Conservation (phyloP, 1,140 invertebrate genomes). For the Druon quercuslanigerum region DNA sequence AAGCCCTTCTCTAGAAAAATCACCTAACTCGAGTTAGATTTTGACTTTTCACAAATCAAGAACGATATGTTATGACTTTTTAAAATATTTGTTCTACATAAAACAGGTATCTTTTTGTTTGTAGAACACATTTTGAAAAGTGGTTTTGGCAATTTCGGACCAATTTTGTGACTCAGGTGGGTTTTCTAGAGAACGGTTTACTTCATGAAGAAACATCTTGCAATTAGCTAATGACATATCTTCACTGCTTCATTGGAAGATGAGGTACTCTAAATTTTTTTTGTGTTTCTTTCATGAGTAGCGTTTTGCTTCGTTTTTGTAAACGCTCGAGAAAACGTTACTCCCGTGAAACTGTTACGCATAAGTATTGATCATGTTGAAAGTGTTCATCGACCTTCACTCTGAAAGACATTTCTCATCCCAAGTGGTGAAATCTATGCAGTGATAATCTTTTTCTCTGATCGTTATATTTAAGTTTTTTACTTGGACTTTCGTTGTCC, state of each 20-base stretch:
- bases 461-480: neutral
- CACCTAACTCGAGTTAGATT: no score
- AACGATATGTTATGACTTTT: no score
- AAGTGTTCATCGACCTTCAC: neutral
- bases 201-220: neutral
- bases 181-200: no score
- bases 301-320: neutral
- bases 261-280: neutral
- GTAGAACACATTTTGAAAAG: no score
- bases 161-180: no score
- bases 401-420: neutral
- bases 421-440: neutral
- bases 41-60: no score
- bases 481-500: slow-evolving; percentile 10
- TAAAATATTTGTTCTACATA: no score
- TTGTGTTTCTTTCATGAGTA: neutral
- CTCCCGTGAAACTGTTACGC: neutral
- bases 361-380: neutral
- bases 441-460: neutral
- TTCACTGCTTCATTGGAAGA: neutral
- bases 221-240: neutral
- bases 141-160: no score
- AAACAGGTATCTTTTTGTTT: no score
- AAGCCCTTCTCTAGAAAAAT: no score
- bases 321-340: neutral